These are phyloP conservation scores for Hedya salicella DNA, from an alignment of 2,888 invertebrate genomes.

Conservation along the genomic window DNA sequence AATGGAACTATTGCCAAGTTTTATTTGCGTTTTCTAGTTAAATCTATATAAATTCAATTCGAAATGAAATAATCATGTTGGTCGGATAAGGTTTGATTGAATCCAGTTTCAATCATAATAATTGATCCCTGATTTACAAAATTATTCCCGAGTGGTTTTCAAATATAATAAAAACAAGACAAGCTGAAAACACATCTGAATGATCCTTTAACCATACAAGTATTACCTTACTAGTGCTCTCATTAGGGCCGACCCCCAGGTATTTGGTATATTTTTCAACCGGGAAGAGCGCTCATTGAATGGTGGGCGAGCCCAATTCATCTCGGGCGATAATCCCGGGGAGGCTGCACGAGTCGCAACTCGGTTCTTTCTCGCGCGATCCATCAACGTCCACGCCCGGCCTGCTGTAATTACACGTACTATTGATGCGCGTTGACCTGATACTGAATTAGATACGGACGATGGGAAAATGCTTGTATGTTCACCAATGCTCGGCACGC, in stretches of 20 bases:
- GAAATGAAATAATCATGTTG: too few relatives aligned
- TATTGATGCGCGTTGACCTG: conserved; percentile 41
- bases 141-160: too few relatives aligned
- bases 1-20: too few relatives aligned
- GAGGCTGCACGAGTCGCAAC: conserved; percentile 44
- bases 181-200: too few relatives aligned
- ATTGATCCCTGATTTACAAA: too few relatives aligned
- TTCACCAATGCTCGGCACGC: neutral
- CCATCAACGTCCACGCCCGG: conserved; percentile 47
- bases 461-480: neutral
- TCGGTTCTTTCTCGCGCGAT: conserved; percentile 44
- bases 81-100: too few relatives aligned
- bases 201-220: too few relatives aligned
- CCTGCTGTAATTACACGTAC: conserved; percentile 40
- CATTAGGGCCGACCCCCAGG: neutral
- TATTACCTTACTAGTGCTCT: too few relatives aligned
- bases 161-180: too few relatives aligned
- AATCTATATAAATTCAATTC: too few relatives aligned
- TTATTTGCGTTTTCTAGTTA: too few relatives aligned
- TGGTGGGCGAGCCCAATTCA: conserved; percentile 39
- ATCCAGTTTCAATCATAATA: too few relatives aligned
- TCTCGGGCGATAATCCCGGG: conserved; percentile 46
- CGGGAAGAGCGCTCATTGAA: conserved; percentile 26
- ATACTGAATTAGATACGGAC: conserved; percentile 35
- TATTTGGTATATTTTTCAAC: conserved; percentile 1